Percentiles rank a stretch among this genome's conserved stretches.
Conservation (phyloP, 2,888 invertebrate genomes). For the Gerosis bhagava region DNA sequence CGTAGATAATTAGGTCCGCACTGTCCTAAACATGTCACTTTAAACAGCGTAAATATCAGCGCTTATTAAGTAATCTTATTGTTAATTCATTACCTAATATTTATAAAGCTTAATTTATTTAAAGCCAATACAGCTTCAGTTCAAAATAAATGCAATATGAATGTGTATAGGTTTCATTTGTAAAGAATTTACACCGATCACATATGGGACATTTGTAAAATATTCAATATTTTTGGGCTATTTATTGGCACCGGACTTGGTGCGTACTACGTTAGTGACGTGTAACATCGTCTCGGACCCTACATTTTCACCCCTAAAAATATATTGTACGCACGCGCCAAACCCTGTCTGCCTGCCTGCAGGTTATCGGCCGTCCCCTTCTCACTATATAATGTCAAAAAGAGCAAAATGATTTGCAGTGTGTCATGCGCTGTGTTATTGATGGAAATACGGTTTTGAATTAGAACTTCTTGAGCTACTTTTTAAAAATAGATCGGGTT, state of each 20-base stretch:
- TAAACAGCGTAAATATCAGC: conserved; percentile 4
- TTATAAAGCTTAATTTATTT: conserved; percentile 7
- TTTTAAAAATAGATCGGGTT: conserved; percentile 24
- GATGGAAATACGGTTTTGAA: conserved; percentile 46
- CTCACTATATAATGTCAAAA: conserved; percentile 36
- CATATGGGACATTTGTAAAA: background rate
- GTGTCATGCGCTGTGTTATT: conserved; percentile 77
- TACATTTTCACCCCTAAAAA: conserved; percentile 33
- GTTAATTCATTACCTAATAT: conserved; percentile 8
- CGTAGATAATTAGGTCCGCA: no score
- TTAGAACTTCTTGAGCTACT: conserved; percentile 23
- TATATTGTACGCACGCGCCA: conserved; percentile 62
- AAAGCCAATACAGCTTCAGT: conserved; percentile 10
- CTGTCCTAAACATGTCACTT: background rate
- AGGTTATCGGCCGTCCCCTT: conserved; percentile 62
- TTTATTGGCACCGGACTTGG: conserved; percentile 19
- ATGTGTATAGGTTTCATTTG: conserved; percentile 20
- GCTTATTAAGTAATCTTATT: no score
- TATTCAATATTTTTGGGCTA: conserved; percentile 22
- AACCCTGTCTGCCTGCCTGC: no score
- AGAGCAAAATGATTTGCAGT: conserved; percentile 41
- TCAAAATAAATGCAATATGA: conserved; percentile 18
- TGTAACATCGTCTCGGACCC: conserved; percentile 31
- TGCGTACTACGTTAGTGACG: conserved; percentile 30
- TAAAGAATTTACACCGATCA: conserved; percentile 18